Evolutionary conservation across 30 jellyfish, hydroid and myxozoan genomes (phyloP), one percentile per base, ranked within the genome.

Genomic region (Aurelia sp.): DNA sequence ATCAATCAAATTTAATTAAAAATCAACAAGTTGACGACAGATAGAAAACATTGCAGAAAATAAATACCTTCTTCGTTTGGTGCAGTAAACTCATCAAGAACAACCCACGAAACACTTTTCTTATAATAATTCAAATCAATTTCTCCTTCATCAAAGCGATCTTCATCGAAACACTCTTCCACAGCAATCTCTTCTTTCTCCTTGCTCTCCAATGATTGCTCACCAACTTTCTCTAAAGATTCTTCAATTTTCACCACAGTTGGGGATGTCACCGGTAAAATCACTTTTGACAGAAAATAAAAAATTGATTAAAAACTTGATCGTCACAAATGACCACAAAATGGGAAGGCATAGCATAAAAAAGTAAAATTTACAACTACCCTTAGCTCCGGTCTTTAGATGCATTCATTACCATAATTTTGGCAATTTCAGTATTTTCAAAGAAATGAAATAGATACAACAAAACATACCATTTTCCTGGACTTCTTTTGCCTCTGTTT

Each of bases 51-150:
- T 4, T 18, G 27, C 21, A 48, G 59, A 23, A 58, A n/a, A 17
- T 7, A 11, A 58, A 23, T 40, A 61, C 66, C 72, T 48, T 73
- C 85, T 15, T 11, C 71, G 31, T 48, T 52, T 1, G 71, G 85
- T 37, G 51, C 71, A 40, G 64, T 55, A 21, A 22, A 51, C 7
- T 92, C 98, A 60, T 92, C 98, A 21, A 92, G 89, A 13, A 92
- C 98, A 4, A 92, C 96, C 98, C 98, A 92, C n/a, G 96, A 79
- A 19, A 92, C 96, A n/a, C 55, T 53, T 19, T 73, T 75, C 62
- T 87, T 73, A 67, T 92, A 92, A 70, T 86, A 75, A 21, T 53
- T 73, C 69, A 92, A 41, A 61, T 92, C 98, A 2, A 92, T 88
- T 17, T 61, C 87, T 6, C 92, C 79, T 47, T 86, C 98, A 69